phyloP scores from a whole-genome alignment of 2,797 vertebrate genomes.

The Malacoctenus gilli region DNA sequence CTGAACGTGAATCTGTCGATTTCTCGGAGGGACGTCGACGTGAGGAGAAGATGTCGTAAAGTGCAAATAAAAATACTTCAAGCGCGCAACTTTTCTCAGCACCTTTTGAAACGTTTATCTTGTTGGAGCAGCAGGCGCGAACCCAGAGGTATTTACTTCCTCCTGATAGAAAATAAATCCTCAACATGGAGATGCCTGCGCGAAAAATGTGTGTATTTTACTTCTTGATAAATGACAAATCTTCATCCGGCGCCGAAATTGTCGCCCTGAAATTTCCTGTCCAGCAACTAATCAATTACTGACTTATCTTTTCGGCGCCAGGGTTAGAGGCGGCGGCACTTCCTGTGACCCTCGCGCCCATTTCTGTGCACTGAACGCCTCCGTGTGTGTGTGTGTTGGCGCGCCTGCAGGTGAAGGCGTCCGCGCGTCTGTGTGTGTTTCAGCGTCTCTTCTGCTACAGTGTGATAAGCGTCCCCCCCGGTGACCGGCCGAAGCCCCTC shows the following conservation, averaged over 20 bases:
- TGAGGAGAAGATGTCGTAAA: no score
- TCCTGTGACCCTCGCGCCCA: no score
- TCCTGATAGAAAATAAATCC: neutral
- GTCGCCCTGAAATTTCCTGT: neutral
- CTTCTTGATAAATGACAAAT: neutral
- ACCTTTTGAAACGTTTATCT: neutral
- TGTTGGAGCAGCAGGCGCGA: neutral
- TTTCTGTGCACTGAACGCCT: no score
- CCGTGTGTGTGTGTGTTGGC: neutral
- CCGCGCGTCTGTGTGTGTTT: constrained; percentile 20
- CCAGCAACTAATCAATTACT: constrained; percentile 5
- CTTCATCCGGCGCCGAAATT: neutral
- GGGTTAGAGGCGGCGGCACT: no score
- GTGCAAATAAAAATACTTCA: neutral
- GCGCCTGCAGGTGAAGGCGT: neutral
- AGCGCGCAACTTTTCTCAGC: neutral
- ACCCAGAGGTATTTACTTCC: neutral
- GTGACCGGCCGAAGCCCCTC: constrained; percentile 49
- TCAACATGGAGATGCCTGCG: neutral
- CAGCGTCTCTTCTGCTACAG: constrained; percentile 59
- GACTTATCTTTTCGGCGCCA: neutral
- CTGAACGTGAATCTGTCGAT: no score
- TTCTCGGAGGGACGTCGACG: no score
- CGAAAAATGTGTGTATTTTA: neutral
- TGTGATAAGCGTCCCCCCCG: constrained; percentile 66